phyloP scores from a whole-genome alignment of 1,140 invertebrate species.

The Drosophila ficusphila region DNA sequence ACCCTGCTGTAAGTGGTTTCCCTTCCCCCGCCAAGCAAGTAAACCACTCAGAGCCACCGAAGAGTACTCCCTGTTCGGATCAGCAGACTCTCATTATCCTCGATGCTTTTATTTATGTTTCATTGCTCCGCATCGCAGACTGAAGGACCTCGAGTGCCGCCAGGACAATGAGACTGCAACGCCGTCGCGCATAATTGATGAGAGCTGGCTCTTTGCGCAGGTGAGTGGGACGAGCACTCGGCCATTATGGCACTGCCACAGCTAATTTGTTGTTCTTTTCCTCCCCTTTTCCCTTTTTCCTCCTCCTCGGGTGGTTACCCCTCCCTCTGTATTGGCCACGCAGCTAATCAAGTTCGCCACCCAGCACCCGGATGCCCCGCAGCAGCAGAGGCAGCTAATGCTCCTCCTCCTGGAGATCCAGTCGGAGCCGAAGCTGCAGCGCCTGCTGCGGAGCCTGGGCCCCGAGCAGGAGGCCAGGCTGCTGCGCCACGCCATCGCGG shows the following conservation, averaged over 20 bases:
- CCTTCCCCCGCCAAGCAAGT: background rate
- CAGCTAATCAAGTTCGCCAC: slow-evolving; percentile 83
- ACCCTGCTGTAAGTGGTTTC: slow-evolving; percentile 5
- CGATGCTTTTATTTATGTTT: slow-evolving; percentile 57
- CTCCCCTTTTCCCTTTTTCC: background rate
- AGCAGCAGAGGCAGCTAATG: slow-evolving; percentile 71
- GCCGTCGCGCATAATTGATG: slow-evolving; percentile 80
- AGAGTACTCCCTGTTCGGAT: slow-evolving; percentile 27
- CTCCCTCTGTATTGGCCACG: no score
- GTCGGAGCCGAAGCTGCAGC: slow-evolving; percentile 77
- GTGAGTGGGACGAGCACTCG: slow-evolving; percentile 63
- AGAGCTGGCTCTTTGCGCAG: slow-evolving; percentile 82
- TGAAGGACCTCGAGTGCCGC: slow-evolving; percentile 66
- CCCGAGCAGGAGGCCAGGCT: slow-evolving; percentile 64
- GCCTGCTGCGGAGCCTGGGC: slow-evolving; percentile 61
- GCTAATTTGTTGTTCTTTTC: slow-evolving; percentile 53
- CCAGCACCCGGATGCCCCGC: slow-evolving; percentile 63
- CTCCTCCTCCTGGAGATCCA: slow-evolving; percentile 74
- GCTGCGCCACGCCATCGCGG: slow-evolving; percentile 59
- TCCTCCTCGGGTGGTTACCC: no score
- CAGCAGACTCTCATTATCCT: slow-evolving; percentile 30
- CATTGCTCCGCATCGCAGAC: slow-evolving; percentile 47
- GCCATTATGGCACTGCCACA: slow-evolving; percentile 39
- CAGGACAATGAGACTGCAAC: slow-evolving; percentile 55
- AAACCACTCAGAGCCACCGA: slow-evolving; percentile 7